These are phyloP conservation scores for Hirudinaria manillensis DNA, from an alignment of 2,888 invertebrate species.

Conservation along the genomic window DNA sequence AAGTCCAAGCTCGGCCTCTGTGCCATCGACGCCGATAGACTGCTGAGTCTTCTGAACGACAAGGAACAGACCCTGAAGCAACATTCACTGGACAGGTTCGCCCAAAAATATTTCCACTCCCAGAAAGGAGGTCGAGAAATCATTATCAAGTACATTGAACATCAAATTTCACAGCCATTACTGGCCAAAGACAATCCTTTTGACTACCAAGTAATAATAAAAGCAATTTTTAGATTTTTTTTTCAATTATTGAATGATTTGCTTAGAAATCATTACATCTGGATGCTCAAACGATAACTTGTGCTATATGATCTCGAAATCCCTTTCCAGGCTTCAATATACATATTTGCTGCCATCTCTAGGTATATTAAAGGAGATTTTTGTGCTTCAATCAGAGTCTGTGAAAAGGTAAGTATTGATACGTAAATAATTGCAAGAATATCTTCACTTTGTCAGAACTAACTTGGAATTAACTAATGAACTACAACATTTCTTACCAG, in stretches of 20 bases:
- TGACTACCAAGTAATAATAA: conserved; percentile 13
- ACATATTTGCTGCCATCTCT: conserved; percentile 23
- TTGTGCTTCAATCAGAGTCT: background rate
- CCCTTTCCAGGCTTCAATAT: conserved; percentile 22
- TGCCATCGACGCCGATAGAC: conserved; percentile 20
- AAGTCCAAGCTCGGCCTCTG: conserved; percentile 26
- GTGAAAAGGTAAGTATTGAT: background rate
- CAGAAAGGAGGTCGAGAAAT: background rate
- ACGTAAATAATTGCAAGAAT: background rate
- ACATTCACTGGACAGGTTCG: conserved; percentile 19
- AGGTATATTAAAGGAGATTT: conserved; percentile 12
- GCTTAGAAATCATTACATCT: background rate
- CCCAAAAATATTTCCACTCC: conserved; percentile 21
- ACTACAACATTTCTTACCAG: background rate
- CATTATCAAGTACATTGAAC: background rate
- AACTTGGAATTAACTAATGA: background rate
- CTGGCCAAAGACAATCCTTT: conserved; percentile 17
- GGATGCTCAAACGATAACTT: background rate
- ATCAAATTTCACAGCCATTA: conserved; percentile 9
- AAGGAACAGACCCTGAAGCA: conserved; percentile 16
- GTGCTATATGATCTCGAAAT: background rate
- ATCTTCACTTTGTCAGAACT: background rate
- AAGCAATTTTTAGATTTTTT: too few species aligned
- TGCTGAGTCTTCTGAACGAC: conserved; percentile 16
- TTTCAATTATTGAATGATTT: too few species aligned